Percentiles rank a stretch among this genome's conserved stretches.
Conservation (phyloP, 2,113 vertebrate species). For the Ciconia maguari region DNA sequence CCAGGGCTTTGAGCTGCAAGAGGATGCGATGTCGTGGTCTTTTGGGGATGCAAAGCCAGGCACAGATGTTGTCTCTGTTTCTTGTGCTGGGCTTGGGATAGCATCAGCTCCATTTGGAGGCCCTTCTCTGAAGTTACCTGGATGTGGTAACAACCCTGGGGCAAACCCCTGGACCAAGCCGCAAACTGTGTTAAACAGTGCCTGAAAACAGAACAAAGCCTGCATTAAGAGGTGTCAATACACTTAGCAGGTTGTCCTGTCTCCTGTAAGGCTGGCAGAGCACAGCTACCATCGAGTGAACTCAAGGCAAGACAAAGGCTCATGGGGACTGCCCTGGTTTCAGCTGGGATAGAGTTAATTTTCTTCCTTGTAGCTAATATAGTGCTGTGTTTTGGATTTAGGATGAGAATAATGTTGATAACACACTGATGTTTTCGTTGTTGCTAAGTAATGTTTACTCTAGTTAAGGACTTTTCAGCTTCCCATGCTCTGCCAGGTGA, state of each 20-base stretch:
- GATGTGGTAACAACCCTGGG: neutral
- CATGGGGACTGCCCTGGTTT: too few species aligned
- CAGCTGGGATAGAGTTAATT: too few species aligned
- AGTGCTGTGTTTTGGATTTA: too few species aligned
- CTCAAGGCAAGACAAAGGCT: neutral
- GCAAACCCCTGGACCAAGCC: neutral
- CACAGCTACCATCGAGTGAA: neutral
- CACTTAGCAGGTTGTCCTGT: neutral
- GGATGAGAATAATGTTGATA: too few species aligned
- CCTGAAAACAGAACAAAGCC: neutral
- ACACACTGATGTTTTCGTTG: too few species aligned
- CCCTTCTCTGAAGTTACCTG: neutral
- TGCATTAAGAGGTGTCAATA: neutral
- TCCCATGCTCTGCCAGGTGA: too few species aligned
- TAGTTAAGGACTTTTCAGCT: too few species aligned
- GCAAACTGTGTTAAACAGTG: neutral
- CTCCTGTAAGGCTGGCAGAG: neutral
- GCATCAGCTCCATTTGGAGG: neutral
- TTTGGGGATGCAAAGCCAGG: neutral
- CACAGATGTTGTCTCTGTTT: neutral
- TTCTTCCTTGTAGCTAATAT: too few species aligned
- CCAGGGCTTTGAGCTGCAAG: neutral
- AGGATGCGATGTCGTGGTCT: fast-evolving
- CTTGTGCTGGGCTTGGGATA: neutral
- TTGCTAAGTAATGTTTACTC: too few species aligned